Conservation (phyloP, 2,888 invertebrate genomes). For the Helobdella robusta region DNA sequence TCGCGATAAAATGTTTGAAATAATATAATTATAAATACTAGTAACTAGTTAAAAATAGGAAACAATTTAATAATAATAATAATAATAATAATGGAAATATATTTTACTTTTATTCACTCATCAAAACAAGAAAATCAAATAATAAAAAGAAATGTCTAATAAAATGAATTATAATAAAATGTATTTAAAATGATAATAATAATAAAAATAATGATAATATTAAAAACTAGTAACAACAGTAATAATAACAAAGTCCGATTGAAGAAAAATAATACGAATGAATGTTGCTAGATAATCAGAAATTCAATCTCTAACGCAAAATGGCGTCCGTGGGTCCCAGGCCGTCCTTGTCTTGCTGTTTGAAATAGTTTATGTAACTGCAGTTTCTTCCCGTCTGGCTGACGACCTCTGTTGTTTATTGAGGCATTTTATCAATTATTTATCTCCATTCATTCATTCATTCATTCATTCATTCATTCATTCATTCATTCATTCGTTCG, state of each 20-base stretch:
- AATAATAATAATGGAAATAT: background rate
- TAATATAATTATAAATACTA: no score
- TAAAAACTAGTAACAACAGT: no score
- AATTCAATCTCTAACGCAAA: constrained; percentile 36
- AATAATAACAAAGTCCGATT: background rate
- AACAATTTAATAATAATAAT: no score
- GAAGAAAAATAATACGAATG: background rate
- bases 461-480: background rate
- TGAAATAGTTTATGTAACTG: constrained; percentile 45
- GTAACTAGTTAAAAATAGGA: no score
- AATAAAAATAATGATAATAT: background rate
- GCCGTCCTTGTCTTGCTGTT: constrained; percentile 39
- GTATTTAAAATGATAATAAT: no score
- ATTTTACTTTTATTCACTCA: no score
- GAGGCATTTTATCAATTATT: background rate
- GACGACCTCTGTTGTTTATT: background rate
- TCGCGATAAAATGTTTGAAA: no score
- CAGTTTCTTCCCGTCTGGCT: constrained; percentile 34
- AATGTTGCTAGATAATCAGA: background rate
- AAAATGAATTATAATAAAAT: no score
- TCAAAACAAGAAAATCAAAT: background rate
- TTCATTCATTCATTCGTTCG: background rate
- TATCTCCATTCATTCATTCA: constrained; percentile 5
- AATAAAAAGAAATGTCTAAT: background rate
- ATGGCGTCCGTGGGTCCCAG: constrained; percentile 45